Percentiles rank a stretch among this genome's conserved stretches.
These are phyloP conservation scores for Melieria picta DNA, from an alignment of 2,888 invertebrate genomes.

Conservation along the genomic window DNA sequence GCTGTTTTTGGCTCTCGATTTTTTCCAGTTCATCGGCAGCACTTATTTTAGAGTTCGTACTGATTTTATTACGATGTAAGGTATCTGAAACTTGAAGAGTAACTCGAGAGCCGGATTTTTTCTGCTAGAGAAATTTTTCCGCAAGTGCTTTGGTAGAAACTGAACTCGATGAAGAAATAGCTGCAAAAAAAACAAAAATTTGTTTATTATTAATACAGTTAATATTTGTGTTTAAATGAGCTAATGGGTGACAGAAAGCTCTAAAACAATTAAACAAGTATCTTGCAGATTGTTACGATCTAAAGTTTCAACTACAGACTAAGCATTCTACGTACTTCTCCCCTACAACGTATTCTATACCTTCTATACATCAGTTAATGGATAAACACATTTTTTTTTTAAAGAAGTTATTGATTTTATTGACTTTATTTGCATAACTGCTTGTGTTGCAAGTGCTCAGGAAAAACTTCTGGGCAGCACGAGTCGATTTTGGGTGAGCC, in stretches of 20 bases:
- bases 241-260: too few species aligned
- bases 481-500: too few species aligned
- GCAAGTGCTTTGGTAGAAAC: constrained; percentile 65
- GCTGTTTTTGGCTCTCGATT: constrained; percentile 50
- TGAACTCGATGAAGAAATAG: constrained; percentile 70
- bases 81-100: constrained; percentile 28
- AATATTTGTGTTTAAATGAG: constrained; percentile 47
- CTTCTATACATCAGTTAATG: constrained; percentile 39
- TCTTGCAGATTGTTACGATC: too few species aligned
- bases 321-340: background rate
- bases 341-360: background rate
- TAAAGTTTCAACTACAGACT: too few species aligned
- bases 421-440: too few species aligned
- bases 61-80: too few species aligned
- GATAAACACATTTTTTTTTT: too few species aligned
- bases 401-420: too few species aligned
- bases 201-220: constrained; percentile 3
- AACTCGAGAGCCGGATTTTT: constrained; percentile 66
- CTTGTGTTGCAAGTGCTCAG: too few species aligned
- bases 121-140: constrained; percentile 65
- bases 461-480: too few species aligned
- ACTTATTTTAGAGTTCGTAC: too few species aligned
- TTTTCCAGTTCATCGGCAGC: constrained; percentile 38
- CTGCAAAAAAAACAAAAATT: constrained; percentile 47
- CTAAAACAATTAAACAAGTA: too few species aligned